Evolutionary conservation across 2,888 invertebrate genomes (phyloP).

Genomic region (Ophioninae sp.): DNA sequence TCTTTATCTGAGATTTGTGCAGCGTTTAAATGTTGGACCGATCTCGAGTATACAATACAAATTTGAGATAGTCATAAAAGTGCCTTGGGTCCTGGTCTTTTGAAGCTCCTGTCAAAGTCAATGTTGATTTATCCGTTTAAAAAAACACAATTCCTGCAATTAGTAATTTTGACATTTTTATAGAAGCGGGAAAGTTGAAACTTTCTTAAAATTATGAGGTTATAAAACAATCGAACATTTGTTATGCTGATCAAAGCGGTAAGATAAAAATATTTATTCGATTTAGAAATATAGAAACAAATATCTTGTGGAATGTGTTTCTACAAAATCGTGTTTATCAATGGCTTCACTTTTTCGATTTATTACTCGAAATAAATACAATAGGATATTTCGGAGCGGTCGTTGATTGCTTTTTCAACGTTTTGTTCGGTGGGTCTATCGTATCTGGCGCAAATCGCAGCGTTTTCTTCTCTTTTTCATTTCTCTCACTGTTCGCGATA

Average conservation of each 20-base stretch:
- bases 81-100: too few relatives aligned
- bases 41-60: too few relatives aligned
- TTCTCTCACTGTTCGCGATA: slow-evolving; percentile 3
- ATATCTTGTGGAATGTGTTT: background rate
- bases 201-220: background rate
- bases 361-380: slow-evolving; percentile 63
- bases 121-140: too few relatives aligned
- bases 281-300: background rate
- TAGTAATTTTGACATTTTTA: background rate
- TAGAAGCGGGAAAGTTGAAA: background rate
- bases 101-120: too few relatives aligned
- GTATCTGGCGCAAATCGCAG: slow-evolving; percentile 66
- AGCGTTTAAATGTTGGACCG: too few relatives aligned
- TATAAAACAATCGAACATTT: background rate
- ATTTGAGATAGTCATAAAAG: too few relatives aligned
- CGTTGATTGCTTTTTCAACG: slow-evolving; percentile 45
- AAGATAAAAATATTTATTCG: slow-evolving; percentile 5
- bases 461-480: slow-evolving; percentile 61
- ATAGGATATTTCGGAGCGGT: slow-evolving; percentile 65
- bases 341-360: slow-evolving; percentile 46
- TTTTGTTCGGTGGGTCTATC: slow-evolving; percentile 59
- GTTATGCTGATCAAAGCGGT: background rate
- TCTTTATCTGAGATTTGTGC: too few relatives aligned
- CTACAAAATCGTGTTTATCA: background rate
- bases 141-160: too few relatives aligned